These are phyloP conservation scores for Melinopterus prodromus DNA, from an alignment of 2,888 invertebrate species.

Conservation along the genomic window DNA sequence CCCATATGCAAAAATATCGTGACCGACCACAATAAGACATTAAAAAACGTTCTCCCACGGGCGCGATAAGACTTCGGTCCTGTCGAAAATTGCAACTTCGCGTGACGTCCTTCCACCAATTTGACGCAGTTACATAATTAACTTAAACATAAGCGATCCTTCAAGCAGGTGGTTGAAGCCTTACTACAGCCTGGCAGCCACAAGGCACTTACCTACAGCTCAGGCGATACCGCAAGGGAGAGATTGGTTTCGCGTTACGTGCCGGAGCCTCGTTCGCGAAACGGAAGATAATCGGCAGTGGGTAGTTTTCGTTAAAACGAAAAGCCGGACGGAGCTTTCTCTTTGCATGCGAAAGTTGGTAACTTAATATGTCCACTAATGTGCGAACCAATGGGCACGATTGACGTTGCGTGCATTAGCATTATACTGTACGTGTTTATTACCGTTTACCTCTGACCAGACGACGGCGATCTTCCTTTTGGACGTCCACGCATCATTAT, in stretches of 20 bases:
- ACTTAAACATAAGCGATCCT: neutral
- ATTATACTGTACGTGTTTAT: neutral
- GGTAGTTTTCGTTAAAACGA: neutral
- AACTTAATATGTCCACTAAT: neutral
- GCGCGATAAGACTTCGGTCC: too few species aligned
- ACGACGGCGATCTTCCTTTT: neutral
- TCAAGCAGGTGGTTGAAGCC: neutral
- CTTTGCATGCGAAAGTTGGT: conserved; percentile 4
- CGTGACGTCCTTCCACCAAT: neutral
- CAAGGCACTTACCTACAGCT: neutral
- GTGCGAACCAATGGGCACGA: neutral
- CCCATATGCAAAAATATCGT: too few species aligned
- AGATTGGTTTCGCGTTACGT: neutral
- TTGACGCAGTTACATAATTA: neutral
- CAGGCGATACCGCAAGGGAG: neutral
- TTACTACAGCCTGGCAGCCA: neutral
- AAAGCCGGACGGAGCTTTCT: neutral
- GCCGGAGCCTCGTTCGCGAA: neutral
- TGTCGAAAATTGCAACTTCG: too few species aligned
- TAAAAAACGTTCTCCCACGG: too few species aligned
- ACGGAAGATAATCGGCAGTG: neutral
- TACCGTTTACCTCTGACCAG: neutral
- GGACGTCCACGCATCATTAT: neutral
- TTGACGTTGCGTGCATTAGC: neutral
- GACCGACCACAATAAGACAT: too few species aligned